Conservation (phyloP, 1,140 invertebrate species). For the Trachymyrmex cornetzi region DNA sequence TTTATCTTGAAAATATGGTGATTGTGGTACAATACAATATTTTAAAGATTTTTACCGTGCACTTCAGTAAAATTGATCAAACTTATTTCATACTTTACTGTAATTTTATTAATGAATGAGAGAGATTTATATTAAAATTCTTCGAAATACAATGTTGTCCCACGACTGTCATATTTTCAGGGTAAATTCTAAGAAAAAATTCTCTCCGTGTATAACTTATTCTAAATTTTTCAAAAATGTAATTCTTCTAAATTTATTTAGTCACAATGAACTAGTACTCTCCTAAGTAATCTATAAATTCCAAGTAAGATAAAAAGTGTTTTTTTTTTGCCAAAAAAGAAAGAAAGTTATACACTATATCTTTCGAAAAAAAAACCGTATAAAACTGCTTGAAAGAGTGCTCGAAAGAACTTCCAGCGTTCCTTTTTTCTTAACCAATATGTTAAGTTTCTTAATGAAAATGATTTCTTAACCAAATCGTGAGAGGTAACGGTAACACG, state of each 20-base stretch:
- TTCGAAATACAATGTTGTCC: too few relatives aligned
- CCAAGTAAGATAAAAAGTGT: background rate
- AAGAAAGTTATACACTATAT: background rate
- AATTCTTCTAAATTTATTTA: background rate
- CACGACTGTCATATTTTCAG: too few relatives aligned
- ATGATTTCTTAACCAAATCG: background rate
- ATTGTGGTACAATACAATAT: too few relatives aligned
- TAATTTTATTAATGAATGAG: too few relatives aligned
- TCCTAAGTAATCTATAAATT: background rate
- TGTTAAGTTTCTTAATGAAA: conserved; percentile 6
- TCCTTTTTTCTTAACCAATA: background rate
- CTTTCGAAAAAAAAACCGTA: background rate
- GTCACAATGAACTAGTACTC: background rate
- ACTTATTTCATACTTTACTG: too few relatives aligned
- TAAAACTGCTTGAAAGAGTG: too few relatives aligned
- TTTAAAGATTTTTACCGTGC: too few relatives aligned
- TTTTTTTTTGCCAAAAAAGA: background rate
- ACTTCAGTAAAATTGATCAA: too few relatives aligned
- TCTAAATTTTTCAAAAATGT: background rate
- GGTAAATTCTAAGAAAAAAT: too few relatives aligned
- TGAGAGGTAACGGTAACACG: conserved; percentile 41
- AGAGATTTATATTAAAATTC: too few relatives aligned
- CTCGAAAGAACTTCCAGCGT: background rate
- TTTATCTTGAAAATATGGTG: too few relatives aligned
- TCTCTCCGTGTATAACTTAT: too few relatives aligned